Conservation (phyloP, 2,113 vertebrate genomes). For the Labeo catla region DNA sequence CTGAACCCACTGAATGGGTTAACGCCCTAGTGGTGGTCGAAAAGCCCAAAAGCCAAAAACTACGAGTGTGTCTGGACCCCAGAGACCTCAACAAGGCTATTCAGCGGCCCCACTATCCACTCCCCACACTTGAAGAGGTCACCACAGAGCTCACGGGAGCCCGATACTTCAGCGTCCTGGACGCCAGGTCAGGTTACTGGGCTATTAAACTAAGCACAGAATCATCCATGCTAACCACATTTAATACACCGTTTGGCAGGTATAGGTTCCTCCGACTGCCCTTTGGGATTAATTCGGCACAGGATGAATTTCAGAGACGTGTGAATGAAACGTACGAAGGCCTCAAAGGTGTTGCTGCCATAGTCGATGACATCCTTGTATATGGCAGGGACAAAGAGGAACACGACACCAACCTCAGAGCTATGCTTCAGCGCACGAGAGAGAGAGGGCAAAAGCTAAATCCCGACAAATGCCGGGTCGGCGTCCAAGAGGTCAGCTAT, state of each 20-base stretch:
- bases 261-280: neutral
- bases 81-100: conserved; percentile 43
- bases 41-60: no score
- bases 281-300: conserved; percentile 40
- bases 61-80: no score
- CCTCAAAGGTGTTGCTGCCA: conserved; percentile 30
- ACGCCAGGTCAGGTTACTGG: conserved; percentile 38
- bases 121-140: conserved; percentile 11
- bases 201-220: conserved; percentile 33
- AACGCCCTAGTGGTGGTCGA: neutral
- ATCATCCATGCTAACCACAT: conserved; percentile 25
- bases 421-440: neutral
- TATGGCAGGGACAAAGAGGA: conserved; percentile 5
- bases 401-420: conserved; percentile 21
- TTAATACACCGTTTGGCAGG: neutral
- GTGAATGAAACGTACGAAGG: neutral
- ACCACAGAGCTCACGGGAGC: conserved; percentile 18
- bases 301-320: conserved; percentile 41
- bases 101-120: conserved; percentile 26
- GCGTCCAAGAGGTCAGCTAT: conserved; percentile 32
- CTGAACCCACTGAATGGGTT: conserved; percentile 42
- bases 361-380: conserved; percentile 48
- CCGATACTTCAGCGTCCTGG: conserved; percentile 13
- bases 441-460: conserved; percentile 43
- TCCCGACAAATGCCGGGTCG: conserved; percentile 34